phyloP scores from a whole-genome alignment of 2,113 vertebrate species.

The Coreoperca whiteheadi region DNA sequence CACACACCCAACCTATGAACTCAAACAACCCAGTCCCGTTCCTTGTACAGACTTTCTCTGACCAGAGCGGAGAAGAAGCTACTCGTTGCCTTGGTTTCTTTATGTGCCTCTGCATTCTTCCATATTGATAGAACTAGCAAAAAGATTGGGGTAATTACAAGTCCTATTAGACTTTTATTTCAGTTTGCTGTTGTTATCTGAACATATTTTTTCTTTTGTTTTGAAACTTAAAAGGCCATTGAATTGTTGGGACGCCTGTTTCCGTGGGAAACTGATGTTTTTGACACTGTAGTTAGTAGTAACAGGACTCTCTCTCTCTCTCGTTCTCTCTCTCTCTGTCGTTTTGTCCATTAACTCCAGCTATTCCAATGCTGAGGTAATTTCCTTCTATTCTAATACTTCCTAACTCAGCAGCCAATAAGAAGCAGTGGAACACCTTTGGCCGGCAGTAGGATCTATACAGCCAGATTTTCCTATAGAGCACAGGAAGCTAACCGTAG shows the following conservation, averaged over 20 bases:
- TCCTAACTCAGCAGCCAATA: slow-evolving; percentile 71
- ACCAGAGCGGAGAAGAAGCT: slow-evolving; percentile 44
- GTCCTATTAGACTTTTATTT: slow-evolving; percentile 50
- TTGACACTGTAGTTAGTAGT: slow-evolving; percentile 51
- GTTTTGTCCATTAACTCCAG: slow-evolving; percentile 57
- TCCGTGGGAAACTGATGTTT: slow-evolving; percentile 49
- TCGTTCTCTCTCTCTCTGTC: slow-evolving; percentile 39
- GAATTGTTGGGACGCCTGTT: slow-evolving; percentile 50
- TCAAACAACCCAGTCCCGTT: slow-evolving; percentile 13
- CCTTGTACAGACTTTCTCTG: slow-evolving; percentile 48
- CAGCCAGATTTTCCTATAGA: slow-evolving; percentile 53
- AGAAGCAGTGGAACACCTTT: slow-evolving; percentile 55
- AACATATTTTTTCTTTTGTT: slow-evolving; percentile 42
- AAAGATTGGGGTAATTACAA: slow-evolving; percentile 28
- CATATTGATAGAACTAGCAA: slow-evolving; percentile 59
- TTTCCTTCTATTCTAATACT: slow-evolving; percentile 75
- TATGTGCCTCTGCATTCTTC: slow-evolving; percentile 79
- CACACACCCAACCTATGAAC: slow-evolving; percentile 43
- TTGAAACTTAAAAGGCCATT: slow-evolving; percentile 55
- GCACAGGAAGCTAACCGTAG: slow-evolving; percentile 71
- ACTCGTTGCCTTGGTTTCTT: slow-evolving; percentile 81
- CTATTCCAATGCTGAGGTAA: slow-evolving; percentile 71
- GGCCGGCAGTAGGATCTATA: slow-evolving; percentile 56
- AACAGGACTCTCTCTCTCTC: slow-evolving; percentile 26
- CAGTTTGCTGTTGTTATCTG: slow-evolving; percentile 54